Conservation (phyloP, 2,797 vertebrate genomes). For the Sebastes hopkinsi region DNA sequence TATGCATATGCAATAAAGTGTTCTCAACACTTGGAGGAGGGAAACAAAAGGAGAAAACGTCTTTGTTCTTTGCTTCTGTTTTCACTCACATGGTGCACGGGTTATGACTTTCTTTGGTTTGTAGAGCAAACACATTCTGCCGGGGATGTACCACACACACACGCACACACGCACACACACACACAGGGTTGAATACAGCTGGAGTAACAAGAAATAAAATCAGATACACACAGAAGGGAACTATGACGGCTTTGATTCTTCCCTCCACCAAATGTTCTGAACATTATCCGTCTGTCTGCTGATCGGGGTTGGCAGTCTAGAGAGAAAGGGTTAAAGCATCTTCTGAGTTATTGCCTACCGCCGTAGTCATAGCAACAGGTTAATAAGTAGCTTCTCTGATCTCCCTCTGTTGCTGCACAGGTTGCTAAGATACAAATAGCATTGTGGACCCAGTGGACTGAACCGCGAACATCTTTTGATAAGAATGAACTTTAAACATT, state of each 20-base stretch:
- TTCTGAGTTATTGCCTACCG: constrained; percentile 80
- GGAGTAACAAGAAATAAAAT: constrained; percentile 36
- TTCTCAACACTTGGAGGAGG: constrained; percentile 13
- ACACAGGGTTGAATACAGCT: constrained; percentile 22
- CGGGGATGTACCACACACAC: constrained; percentile 4
- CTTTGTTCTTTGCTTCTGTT: constrained; percentile 49
- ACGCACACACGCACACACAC: not conserved
- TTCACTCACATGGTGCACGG: constrained; percentile 33
- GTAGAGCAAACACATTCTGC: constrained; percentile 32
- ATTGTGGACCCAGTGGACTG: constrained; percentile 67
- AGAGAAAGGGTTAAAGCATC: constrained; percentile 79
- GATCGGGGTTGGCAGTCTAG: constrained; percentile 55
- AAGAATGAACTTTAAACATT: constrained; percentile 73
- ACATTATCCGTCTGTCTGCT: constrained; percentile 64
- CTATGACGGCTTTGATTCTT: constrained; percentile 57
- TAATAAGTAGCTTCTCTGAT: constrained; percentile 86
- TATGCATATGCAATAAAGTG: constrained; percentile 46
- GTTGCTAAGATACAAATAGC: constrained; percentile 85
- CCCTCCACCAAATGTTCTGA: constrained; percentile 54
- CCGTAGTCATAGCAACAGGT: constrained; percentile 89
- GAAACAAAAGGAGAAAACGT: constrained; percentile 38
- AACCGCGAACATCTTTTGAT: constrained; percentile 74
- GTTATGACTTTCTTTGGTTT: constrained; percentile 56
- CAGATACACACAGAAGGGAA: constrained; percentile 31
- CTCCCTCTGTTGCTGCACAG: constrained; percentile 76